Evolutionary conservation across 30 jellyfish, hydroid and myxozoan species (phyloP).

Genomic region (Nemopilema nomurai): DNA sequence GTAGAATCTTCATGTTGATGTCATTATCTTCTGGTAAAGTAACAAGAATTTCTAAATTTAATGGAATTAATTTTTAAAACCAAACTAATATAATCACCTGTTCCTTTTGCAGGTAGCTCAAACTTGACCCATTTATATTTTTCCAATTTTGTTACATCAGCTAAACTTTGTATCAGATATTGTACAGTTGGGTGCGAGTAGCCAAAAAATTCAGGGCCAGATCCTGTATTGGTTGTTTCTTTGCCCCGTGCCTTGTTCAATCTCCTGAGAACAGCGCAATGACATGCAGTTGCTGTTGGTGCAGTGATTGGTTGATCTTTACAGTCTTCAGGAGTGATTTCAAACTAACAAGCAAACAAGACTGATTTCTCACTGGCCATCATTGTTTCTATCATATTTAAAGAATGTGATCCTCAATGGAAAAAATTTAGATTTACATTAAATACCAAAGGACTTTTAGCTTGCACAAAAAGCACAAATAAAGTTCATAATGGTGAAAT

Average conservation of each 20-base stretch:
- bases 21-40: too few species aligned
- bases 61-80: neutral
- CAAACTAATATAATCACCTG: constrained; percentile 40
- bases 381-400: too few species aligned
- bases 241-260: constrained; percentile 91
- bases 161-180: constrained; percentile 76
- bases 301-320: constrained; percentile 91
- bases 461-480: too few species aligned
- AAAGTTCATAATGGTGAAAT: too few species aligned
- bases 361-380: too few species aligned
- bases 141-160: constrained; percentile 68
- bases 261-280: constrained; percentile 86
- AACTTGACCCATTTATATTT: constrained; percentile 75
- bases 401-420: too few species aligned
- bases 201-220: constrained; percentile 97
- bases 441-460: too few species aligned
- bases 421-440: too few species aligned
- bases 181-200: constrained; percentile 94
- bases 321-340: constrained; percentile 89
- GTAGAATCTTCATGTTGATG: too few species aligned
- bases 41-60: neutral
- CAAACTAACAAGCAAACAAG: constrained; percentile 80
- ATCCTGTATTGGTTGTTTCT: constrained; percentile 93
- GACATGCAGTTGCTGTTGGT: constrained; percentile 95
- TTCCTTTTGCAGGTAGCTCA: constrained; percentile 75